phyloP scores from a whole-genome alignment of 2,797 vertebrate species.

The Harpagifer antarcticus region DNA sequence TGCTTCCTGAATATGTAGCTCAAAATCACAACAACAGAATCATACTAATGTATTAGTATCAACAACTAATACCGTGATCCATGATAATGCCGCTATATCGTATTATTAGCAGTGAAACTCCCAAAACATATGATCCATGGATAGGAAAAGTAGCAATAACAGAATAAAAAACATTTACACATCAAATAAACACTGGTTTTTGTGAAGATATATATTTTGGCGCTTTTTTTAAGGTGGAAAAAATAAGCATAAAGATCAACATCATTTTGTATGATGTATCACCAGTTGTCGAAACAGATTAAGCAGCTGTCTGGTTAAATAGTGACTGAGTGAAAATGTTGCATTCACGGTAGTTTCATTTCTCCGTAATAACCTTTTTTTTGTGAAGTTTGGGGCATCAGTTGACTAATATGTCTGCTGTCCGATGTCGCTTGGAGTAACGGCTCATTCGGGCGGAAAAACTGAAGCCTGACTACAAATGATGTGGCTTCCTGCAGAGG shows the following conservation, averaged over 20 bases:
- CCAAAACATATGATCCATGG: neutral
- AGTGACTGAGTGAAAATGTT: slow-evolving; percentile 20
- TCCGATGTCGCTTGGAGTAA: slow-evolving; percentile 57
- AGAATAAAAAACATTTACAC: neutral
- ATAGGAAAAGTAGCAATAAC: neutral
- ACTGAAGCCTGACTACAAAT: slow-evolving; percentile 64
- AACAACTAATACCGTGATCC: neutral
- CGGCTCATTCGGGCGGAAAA: slow-evolving; percentile 61
- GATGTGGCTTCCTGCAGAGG: slow-evolving; percentile 77
- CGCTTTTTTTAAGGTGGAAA: neutral
- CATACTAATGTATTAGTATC: too few species aligned
- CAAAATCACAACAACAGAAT: neutral
- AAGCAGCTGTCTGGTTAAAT: neutral
- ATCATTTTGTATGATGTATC: neutral
- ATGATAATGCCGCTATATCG: neutral
- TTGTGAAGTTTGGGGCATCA: neutral
- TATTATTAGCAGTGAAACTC: neutral
- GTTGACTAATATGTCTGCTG: slow-evolving; percentile 26
- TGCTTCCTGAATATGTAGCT: neutral
- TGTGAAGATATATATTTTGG: neutral
- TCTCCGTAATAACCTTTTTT: slow-evolving; percentile 31
- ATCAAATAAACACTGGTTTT: neutral
- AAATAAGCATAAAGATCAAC: neutral
- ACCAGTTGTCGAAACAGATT: neutral
- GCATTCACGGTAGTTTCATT: slow-evolving; percentile 51